These are phyloP conservation scores for Uloborus diversus DNA, from an alignment of 1,140 invertebrate species.

Conservation along the genomic window DNA sequence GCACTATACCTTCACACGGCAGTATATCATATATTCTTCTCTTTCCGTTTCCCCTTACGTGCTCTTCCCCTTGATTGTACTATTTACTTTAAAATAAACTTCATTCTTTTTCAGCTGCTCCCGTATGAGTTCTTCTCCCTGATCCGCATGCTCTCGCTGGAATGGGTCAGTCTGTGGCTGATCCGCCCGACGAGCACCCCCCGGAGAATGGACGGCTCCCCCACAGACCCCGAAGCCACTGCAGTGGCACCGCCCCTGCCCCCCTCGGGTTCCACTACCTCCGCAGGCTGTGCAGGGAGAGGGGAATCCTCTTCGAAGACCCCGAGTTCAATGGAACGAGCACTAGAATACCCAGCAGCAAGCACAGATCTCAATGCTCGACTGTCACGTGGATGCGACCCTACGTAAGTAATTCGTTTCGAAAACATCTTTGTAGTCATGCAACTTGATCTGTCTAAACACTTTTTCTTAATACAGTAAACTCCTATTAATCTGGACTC, in stretches of 20 bases:
- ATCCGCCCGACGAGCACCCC: constrained; percentile 19
- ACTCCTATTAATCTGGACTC: too few species aligned
- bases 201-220: constrained; percentile 12
- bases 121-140: too few species aligned
- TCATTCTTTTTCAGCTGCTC: too few species aligned
- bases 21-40: too few species aligned
- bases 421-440: too few species aligned
- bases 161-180: constrained; percentile 50
- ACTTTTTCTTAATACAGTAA: too few species aligned
- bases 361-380: constrained; percentile 69
- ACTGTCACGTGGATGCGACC: constrained; percentile 68
- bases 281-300: constrained; percentile 72
- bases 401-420: constrained; percentile 66
- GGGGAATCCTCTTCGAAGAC: constrained; percentile 87
- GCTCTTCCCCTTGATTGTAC: too few species aligned
- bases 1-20: too few species aligned
- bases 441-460: too few species aligned
- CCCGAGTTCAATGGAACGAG: constrained; percentile 80
- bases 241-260: neutral
- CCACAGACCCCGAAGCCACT: neutral
- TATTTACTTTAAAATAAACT: too few species aligned
- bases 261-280: constrained; percentile 64
- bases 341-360: constrained; percentile 75
- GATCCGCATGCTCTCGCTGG: neutral
- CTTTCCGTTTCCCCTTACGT: too few species aligned